phyloP scores from a whole-genome alignment of 2,113 vertebrate genomes.

The Marmota flaviventris region DNA sequence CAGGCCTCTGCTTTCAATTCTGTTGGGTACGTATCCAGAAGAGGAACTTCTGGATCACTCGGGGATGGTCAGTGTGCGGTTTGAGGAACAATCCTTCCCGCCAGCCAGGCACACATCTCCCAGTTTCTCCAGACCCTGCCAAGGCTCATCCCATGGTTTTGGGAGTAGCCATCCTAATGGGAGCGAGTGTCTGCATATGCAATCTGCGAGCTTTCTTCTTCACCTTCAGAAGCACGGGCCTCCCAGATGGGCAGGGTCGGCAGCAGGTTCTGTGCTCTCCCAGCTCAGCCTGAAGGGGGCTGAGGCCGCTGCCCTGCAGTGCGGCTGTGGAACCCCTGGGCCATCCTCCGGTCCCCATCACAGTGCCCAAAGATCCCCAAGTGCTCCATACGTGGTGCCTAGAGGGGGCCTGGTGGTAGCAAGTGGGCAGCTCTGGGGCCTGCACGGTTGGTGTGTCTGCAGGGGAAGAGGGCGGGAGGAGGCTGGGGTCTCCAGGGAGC shows the following conservation, averaged over 20 bases:
- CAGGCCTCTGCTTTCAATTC: fast-evolving
- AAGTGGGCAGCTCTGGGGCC: not conserved
- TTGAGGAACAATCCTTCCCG: not conserved
- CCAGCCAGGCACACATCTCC: fast-evolving
- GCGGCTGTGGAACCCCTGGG: fast-evolving
- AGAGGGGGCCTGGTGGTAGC: fast-evolving
- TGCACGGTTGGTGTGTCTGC: fast-evolving
- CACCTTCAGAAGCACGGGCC: fast-evolving
- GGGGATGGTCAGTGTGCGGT: not conserved
- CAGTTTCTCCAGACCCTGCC: not conserved
- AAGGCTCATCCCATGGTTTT: not conserved
- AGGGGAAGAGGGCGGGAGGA: not conserved
- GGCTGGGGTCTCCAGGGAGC: no score
- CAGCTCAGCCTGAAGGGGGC: not conserved
- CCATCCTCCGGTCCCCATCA: fast-evolving
- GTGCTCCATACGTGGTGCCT: fast-evolving
- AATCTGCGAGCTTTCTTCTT: no score
- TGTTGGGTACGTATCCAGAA: fast-evolving
- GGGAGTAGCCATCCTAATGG: fast-evolving
- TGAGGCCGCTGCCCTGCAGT: not conserved
- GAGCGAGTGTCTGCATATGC: fast-evolving
- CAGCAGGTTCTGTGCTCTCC: fast-evolving
- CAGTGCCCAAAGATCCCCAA: fast-evolving
- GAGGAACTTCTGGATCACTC: fast-evolving
- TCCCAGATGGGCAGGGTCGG: not conserved